Evolutionary conservation across 2,888 invertebrate species (phyloP).

Genomic region (Allacma fusca): DNA sequence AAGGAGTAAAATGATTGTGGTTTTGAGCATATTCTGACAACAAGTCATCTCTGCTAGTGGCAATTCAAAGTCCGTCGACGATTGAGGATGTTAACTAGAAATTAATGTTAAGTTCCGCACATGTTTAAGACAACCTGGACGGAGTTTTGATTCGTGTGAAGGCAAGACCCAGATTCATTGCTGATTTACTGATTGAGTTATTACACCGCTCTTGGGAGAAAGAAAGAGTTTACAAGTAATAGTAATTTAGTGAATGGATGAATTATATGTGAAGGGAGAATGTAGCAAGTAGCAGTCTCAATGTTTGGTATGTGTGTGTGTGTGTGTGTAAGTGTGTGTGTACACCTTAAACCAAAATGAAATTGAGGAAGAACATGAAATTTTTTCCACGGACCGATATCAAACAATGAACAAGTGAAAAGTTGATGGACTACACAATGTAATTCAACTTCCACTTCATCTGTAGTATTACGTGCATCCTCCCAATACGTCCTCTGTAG

Average conservation of each 20-base stretch:
- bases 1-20: not conserved
- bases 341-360: conserved; percentile 9
- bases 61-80: not conserved
- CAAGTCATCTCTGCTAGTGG: not conserved
- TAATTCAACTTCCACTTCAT: conserved; percentile 22
- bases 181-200: conserved; percentile 48
- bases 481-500: not conserved
- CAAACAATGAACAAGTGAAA: conserved; percentile 13
- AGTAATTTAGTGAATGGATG: conserved; percentile 44
- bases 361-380: conserved; percentile 13
- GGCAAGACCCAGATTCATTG: conserved; percentile 42
- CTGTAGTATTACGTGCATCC: not conserved
- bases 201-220: conserved; percentile 43
- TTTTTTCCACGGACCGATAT: conserved; percentile 5
- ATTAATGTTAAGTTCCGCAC: conserved; percentile 25
- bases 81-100: conserved; percentile 13
- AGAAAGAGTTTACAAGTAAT: conserved; percentile 43
- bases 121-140: not conserved
- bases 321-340: not conserved
- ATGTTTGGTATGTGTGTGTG: too few species aligned
- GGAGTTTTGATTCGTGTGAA: conserved; percentile 18
- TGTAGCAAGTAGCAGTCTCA: not conserved
- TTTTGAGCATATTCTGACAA: conserved; percentile 6
- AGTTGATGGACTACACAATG: conserved; percentile 20
- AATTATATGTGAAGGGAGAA: not conserved